phyloP scores from a whole-genome alignment of 2,888 invertebrate species.

The Cephus runcator region DNA sequence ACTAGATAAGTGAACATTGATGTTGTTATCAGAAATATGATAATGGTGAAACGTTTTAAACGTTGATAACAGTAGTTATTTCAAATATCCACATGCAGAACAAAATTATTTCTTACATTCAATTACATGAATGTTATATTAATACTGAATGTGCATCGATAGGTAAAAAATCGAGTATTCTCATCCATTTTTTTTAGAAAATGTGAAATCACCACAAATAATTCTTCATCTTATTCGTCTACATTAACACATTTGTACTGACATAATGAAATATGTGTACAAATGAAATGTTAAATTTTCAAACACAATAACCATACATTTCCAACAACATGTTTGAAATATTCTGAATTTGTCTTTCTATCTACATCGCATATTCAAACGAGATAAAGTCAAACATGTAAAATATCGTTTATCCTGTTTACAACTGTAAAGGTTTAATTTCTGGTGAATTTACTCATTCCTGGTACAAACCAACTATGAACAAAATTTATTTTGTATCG shows the following conservation, averaged over 20 bases:
- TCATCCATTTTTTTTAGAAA: not conserved
- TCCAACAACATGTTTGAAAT: not conserved
- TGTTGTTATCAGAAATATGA: not conserved
- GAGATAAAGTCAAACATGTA: not conserved
- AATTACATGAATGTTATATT: not conserved
- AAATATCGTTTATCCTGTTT: not conserved
- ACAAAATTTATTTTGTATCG: not conserved
- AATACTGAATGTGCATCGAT: not conserved
- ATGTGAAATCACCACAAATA: not conserved
- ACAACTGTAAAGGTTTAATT: not conserved
- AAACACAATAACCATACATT: not conserved
- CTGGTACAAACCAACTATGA: not conserved
- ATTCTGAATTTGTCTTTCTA: not conserved
- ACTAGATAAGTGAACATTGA: not conserved
- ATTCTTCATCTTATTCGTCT: not conserved
- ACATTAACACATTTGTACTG: not conserved
- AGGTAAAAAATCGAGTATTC: not conserved
- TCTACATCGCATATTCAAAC: not conserved
- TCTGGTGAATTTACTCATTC: not conserved
- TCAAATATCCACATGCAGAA: not conserved
- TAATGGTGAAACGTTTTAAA: constrained; percentile 13
- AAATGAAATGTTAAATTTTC: not conserved
- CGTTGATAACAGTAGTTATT: constrained; percentile 18
- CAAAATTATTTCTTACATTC: not conserved
- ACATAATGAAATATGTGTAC: not conserved